A percentile compares a stretch with the other conserved stretches of the same genome.
Conservation (phyloP, 2,888 invertebrate species). For the Platynereis dumerilii region DNA sequence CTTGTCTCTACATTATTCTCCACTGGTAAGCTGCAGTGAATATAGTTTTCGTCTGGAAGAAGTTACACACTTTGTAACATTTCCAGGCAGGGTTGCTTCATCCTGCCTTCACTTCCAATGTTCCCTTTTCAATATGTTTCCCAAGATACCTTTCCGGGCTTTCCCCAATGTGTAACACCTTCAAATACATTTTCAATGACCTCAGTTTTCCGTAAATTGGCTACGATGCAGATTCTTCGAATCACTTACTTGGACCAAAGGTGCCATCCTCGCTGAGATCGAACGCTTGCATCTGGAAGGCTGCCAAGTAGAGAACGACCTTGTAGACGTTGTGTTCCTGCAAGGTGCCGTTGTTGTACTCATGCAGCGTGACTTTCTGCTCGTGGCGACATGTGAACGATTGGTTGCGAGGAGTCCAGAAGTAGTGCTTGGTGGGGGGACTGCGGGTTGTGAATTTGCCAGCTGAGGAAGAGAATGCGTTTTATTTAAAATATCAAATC, state of each 20-base stretch:
- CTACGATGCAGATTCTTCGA: no score
- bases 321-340: slow-evolving; percentile 12
- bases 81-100: no score
- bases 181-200: no score
- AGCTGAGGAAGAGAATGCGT: slow-evolving; percentile 11
- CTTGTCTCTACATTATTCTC: no score
- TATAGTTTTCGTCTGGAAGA: no score
- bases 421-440: slow-evolving; percentile 10
- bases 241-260: slow-evolving; percentile 23
- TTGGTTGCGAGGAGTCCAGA: slow-evolving; percentile 23
- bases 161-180: no score
- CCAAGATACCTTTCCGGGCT: no score
- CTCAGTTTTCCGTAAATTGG: no score
- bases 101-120: no score
- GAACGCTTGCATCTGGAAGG: slow-evolving; percentile 25
- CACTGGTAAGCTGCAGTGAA: no score
- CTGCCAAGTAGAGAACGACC: slow-evolving; percentile 10
- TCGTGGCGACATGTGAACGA: slow-evolving; percentile 23
- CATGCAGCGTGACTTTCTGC: slow-evolving; percentile 13
- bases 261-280: slow-evolving; percentile 17
- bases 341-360: slow-evolving; percentile 21
- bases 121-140: no score
- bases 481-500: background rate
- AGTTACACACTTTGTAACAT: no score
- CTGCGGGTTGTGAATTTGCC: slow-evolving; percentile 20